A percentile compares a stretch with the other conserved stretches of the same genome.
Conservation (phyloP, 2,797 vertebrate genomes). For the Channallabes apus region DNA sequence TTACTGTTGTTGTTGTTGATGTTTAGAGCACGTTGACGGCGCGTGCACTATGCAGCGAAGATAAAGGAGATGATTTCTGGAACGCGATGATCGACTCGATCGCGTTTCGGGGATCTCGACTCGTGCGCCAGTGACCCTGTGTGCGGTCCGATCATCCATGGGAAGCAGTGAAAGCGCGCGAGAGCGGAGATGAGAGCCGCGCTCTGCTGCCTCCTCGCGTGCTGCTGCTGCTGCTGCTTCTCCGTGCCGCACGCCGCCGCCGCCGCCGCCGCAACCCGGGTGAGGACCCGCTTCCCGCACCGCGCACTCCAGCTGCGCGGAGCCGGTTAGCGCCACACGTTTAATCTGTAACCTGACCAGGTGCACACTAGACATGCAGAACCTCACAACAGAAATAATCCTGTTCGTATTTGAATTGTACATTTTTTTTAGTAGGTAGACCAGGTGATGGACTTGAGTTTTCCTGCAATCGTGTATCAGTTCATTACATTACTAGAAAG, state of each 20-base stretch:
- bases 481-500: neutral
- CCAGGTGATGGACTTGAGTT: neutral
- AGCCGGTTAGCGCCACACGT: neutral
- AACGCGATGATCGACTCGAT: constrained; percentile 23
- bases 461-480: neutral
- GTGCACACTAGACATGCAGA: neutral
- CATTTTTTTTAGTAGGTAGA: neutral
- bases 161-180: constrained; percentile 33
- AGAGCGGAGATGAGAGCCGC: constrained; percentile 84
- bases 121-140: constrained; percentile 5
- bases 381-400: neutral
- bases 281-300: constrained; percentile 34
- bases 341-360: neutral
- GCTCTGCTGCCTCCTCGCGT: constrained; percentile 83
- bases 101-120: constrained; percentile 21
- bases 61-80: neutral
- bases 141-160: constrained; percentile 37
- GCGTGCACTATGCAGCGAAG: constrained; percentile 16
- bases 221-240: constrained; percentile 72
- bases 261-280: constrained; percentile 79
- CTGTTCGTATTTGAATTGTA: too few species aligned
- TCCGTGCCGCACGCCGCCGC: constrained; percentile 73
- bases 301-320: constrained; percentile 3
- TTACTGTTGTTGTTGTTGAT: neutral
- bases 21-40: neutral